Percentiles rank a stretch among this genome's conserved stretches.
Conservation (phyloP, 2,113 vertebrate species). For the Bubo blakistoni region DNA sequence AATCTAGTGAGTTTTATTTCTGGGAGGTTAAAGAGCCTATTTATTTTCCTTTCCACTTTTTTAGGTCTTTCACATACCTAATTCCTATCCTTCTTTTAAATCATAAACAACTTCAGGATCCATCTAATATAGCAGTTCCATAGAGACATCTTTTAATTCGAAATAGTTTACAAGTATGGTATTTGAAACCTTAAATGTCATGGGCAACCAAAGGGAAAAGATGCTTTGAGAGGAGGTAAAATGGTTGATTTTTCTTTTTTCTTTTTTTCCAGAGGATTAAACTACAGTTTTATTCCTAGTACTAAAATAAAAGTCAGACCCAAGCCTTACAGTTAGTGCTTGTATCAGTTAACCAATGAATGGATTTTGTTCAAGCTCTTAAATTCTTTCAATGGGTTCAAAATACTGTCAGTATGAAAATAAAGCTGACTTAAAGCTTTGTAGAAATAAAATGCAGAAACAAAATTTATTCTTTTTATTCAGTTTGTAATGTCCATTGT, state of each 20-base stretch:
- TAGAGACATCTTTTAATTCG: background rate
- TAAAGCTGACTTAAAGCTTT: background rate
- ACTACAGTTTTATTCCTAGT: background rate
- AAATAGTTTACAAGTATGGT: background rate
- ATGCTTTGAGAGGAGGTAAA: background rate
- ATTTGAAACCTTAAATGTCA: constrained; percentile 42
- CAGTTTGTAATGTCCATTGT: background rate
- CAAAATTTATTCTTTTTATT: background rate
- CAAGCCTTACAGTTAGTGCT: background rate
- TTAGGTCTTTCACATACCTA: background rate
- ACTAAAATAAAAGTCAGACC: background rate
- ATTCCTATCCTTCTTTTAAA: background rate
- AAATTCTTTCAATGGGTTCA: background rate
- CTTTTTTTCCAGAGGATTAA: background rate
- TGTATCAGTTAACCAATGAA: background rate
- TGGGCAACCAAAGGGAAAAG: constrained; percentile 1
- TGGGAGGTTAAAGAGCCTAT: background rate
- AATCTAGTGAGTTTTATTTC: background rate
- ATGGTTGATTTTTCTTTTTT: background rate
- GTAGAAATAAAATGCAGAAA: background rate
- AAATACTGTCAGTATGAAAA: background rate
- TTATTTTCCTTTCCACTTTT: background rate
- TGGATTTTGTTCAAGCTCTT: background rate
- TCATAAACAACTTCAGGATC: background rate
- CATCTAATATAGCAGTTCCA: background rate